Conservation (phyloP, 2,113 vertebrate genomes). For the Micromys minutus region DNA sequence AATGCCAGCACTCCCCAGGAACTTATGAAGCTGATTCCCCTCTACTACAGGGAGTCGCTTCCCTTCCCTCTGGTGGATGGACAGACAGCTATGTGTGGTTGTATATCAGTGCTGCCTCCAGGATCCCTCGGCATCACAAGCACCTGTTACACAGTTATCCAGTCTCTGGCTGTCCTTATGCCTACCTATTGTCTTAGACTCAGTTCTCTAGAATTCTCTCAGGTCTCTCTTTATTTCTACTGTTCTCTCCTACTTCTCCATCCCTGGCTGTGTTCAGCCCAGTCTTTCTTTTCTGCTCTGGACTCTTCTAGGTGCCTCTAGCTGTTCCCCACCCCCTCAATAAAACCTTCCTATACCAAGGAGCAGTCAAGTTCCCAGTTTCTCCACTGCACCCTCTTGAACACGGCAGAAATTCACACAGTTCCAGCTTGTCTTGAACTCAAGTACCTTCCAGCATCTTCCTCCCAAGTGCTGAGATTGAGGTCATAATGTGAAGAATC, state of each 20-base stretch:
- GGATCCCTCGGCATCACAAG: too few relatives aligned
- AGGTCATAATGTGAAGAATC: background rate
- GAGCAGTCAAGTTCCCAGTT: background rate
- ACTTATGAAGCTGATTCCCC: background rate
- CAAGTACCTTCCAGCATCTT: background rate
- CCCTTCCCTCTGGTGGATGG: background rate
- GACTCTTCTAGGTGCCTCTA: background rate
- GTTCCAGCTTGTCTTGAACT: background rate
- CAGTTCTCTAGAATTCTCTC: too few relatives aligned
- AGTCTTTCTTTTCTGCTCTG: background rate
- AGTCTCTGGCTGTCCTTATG: too few relatives aligned
- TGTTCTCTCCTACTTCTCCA: background rate
- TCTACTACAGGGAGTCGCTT: background rate
- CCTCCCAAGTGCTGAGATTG: background rate
- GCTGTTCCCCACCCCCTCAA: background rate
- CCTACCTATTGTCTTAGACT: too few relatives aligned
- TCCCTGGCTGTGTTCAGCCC: background rate
- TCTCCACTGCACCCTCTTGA: background rate
- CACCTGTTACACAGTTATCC: too few relatives aligned
- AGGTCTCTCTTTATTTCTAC: too few relatives aligned
- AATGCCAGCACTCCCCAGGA: background rate
- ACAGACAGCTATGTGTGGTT: background rate
- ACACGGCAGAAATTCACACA: background rate
- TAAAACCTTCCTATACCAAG: background rate
- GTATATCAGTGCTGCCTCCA: background rate